phyloP scores from a whole-genome alignment of 2,888 invertebrate species.

The Sphecodes monilicornis region DNA sequence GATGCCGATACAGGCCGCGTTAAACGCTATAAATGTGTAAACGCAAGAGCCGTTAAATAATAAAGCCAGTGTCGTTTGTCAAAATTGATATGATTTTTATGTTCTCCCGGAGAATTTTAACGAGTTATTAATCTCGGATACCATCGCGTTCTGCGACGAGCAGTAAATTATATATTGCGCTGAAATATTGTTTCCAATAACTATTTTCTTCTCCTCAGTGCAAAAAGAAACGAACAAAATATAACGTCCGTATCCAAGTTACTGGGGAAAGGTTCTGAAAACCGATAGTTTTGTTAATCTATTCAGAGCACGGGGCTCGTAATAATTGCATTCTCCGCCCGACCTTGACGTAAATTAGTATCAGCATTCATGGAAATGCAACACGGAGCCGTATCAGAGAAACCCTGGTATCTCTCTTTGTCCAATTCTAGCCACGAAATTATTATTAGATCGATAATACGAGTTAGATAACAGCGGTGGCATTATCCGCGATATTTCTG shows the following conservation, averaged over 20 bases:
- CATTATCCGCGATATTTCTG: constrained; percentile 26
- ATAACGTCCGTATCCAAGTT: background rate
- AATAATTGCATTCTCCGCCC: background rate
- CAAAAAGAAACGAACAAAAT: background rate
- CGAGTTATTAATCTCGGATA: too few relatives aligned
- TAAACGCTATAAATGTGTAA: background rate
- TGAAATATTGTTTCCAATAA: background rate
- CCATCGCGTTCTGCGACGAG: background rate
- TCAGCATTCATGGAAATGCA: background rate
- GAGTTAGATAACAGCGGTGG: background rate
- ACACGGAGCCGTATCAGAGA: background rate
- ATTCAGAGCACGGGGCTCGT: background rate
- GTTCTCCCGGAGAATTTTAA: too few relatives aligned
- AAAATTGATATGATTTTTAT: background rate
- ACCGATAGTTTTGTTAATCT: background rate
- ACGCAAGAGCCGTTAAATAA: background rate
- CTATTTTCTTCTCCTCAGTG: background rate
- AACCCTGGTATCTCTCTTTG: background rate
- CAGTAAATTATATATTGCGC: background rate
- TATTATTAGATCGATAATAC: constrained; percentile 15
- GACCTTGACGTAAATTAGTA: background rate
- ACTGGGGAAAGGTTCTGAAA: background rate
- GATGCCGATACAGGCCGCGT: background rate
- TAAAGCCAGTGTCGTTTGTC: background rate
- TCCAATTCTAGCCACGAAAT: constrained; percentile 11